Evolutionary conservation across 1,140 invertebrate genomes (phyloP).

Genomic region (Venustaconcha ellipsiformis): DNA sequence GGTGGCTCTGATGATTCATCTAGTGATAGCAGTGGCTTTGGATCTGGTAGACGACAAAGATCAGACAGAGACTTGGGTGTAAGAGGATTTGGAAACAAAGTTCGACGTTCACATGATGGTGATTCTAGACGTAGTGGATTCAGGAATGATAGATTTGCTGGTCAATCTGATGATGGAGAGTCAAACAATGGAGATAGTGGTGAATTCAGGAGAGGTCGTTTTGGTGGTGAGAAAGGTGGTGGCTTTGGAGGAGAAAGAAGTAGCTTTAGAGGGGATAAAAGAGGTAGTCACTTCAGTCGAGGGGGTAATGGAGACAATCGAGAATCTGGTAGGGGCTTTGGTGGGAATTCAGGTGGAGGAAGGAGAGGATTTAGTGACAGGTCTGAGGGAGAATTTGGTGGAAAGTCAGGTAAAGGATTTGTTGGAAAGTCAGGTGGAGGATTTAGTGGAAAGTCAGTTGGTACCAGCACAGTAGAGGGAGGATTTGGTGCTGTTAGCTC

Average conservation of each 20-base stretch:
- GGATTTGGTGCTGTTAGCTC: conserved; percentile 17
- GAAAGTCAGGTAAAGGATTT: conserved; percentile 3
- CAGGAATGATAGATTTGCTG: conserved; percentile 13
- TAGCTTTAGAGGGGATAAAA: neutral
- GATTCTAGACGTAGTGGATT: conserved; percentile 3
- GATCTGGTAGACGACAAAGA: neutral
- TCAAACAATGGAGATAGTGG: conserved; percentile 1
- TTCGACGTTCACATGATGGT: neutral
- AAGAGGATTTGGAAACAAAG: conserved; percentile 2
- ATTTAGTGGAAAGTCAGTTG: conserved; percentile 27
- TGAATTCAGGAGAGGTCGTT: conserved; percentile 11
- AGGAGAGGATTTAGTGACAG: neutral
- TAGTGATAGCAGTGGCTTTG: too few species aligned
- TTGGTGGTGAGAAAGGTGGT: conserved; percentile 2
- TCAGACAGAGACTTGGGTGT: neutral
- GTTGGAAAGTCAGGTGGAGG: conserved; percentile 18
- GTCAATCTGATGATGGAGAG: neutral
- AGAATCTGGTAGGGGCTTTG: conserved; percentile 16
- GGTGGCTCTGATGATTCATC: too few species aligned
- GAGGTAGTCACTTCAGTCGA: neutral
- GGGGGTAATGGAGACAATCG: neutral
- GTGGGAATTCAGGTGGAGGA: neutral
- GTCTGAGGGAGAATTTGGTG: neutral
- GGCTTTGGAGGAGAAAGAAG: conserved; percentile 9
- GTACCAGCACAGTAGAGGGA: conserved; percentile 6